Conservation (phyloP, 2,113 vertebrate genomes). For the Dunckerocampus dactyliophorus region DNA sequence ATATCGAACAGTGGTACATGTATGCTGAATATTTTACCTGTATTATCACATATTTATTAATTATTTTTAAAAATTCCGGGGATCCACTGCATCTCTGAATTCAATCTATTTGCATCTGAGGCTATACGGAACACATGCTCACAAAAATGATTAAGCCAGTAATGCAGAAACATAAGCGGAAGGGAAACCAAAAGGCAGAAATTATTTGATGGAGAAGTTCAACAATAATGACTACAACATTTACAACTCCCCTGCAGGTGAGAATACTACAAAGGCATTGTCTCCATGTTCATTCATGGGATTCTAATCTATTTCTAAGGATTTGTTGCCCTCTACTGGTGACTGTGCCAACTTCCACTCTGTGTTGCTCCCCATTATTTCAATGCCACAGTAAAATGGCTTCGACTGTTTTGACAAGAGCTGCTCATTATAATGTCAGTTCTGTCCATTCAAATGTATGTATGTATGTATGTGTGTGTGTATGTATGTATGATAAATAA, state of each 20-base stretch:
- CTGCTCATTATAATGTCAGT: too few species aligned
- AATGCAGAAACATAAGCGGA: neutral
- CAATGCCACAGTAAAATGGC: neutral
- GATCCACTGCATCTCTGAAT: too few species aligned
- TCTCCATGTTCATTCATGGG: conserved; percentile 33
- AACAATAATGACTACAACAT: conserved; percentile 15
- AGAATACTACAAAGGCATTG: conserved; percentile 38
- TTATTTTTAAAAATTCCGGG: too few species aligned
- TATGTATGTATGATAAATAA: too few species aligned
- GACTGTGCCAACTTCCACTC: conserved; percentile 7
- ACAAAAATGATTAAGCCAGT: neutral
- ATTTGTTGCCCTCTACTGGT: conserved; percentile 69
- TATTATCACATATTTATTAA: too few species aligned
- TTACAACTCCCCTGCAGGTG: conserved; percentile 33
- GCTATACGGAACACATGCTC: neutral
- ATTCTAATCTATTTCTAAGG: conserved; percentile 50
- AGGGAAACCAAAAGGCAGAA: neutral
- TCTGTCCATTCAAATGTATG: too few species aligned
- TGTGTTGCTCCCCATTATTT: neutral
- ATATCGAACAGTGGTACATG: too few species aligned
- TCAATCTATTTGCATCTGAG: too few species aligned
- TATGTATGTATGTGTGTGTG: too few species aligned
- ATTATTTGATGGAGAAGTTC: neutral
- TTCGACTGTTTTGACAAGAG: too few species aligned
- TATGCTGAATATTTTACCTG: too few species aligned